Base-by-base conservation (phyloP, 2,888 invertebrate genomes). In the Eilema griseolum region DNA sequence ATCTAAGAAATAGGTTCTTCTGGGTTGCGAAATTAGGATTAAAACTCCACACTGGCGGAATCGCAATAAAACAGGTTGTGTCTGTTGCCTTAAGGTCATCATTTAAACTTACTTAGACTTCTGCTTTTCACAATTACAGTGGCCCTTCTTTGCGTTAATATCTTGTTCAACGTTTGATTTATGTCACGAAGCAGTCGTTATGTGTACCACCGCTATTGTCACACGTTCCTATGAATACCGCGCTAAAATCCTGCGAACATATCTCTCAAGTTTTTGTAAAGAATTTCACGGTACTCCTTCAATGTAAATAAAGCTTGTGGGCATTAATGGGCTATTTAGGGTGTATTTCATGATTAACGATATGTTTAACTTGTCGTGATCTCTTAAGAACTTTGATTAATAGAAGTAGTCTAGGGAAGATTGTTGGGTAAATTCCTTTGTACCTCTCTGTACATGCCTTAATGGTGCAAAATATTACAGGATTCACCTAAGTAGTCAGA, bases 141-240 rank as follows among this genome's bases (percentile, higher is more conserved):
- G 0, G 28, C 5, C 64, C 72, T 73, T 67, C 81, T 81, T 85
- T 79, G 74, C 80, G 74, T 90, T 89, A 87, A 92, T 92, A 92
- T 92, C 92, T 92, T 92, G 90, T 93, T 92, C 86, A 87, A 86
- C 78, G 33, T 88, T 89, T 95, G 95, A 95, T 95, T 95, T 94
- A 95, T 94, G 87, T 77, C 83, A 80, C 70, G 69, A 80, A 85
- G 82, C 85, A 86, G 81, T 86, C 82, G 76, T 82, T 82, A 82
- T 75, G 80, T 82, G 84, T 85, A 83, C 75, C 67, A 74, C 68
- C 76, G 79, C 75, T 79, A 79, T 82, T 83, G 85, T 83, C 60
- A 65, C 26, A 31, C 61, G 60, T 68, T n/a, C 59, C 37, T 67
- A 26, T 78, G 73, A 77, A 80, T 78, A 79, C 72, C n/a, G 65